These are phyloP conservation scores for Mus spretus DNA, from an alignment of 2,797 vertebrate species.

Conservation along the genomic window DNA sequence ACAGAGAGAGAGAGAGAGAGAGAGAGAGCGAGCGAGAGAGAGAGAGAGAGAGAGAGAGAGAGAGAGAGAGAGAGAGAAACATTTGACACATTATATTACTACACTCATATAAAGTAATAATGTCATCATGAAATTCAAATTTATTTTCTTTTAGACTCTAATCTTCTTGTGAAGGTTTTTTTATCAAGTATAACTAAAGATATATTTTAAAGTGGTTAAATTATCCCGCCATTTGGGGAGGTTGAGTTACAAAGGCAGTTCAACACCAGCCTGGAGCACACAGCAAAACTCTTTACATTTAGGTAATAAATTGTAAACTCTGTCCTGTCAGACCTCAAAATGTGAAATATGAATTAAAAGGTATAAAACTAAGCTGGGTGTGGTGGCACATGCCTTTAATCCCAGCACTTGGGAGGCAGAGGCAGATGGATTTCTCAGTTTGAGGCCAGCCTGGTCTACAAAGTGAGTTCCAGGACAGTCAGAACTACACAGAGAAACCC, in stretches of 20 bases:
- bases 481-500: no score
- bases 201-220: constrained; percentile 57
- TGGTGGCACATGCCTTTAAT: no score
- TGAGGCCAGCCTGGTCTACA: no score
- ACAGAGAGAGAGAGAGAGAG: not conserved
- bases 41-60: not conserved
- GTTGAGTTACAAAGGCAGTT: not conserved
- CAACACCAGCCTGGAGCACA: not conserved
- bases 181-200: constrained; percentile 63
- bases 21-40: no score
- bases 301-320: constrained; percentile 51
- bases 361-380: not conserved
- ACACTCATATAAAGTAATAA: constrained; percentile 77
- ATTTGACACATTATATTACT: not conserved
- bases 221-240: not conserved
- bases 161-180: constrained; percentile 54
- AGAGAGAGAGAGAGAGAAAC: not conserved
- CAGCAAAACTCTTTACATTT: constrained; percentile 42
- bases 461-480: no score
- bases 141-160: constrained; percentile 63
- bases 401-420: no score
- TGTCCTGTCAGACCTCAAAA: constrained; percentile 33
- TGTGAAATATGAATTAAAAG: constrained; percentile 64
- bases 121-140: constrained; percentile 56
- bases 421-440: no score